These are phyloP conservation scores for Todiramphus saurophagus DNA, from an alignment of 2,113 vertebrate species.

Conservation along the genomic window DNA sequence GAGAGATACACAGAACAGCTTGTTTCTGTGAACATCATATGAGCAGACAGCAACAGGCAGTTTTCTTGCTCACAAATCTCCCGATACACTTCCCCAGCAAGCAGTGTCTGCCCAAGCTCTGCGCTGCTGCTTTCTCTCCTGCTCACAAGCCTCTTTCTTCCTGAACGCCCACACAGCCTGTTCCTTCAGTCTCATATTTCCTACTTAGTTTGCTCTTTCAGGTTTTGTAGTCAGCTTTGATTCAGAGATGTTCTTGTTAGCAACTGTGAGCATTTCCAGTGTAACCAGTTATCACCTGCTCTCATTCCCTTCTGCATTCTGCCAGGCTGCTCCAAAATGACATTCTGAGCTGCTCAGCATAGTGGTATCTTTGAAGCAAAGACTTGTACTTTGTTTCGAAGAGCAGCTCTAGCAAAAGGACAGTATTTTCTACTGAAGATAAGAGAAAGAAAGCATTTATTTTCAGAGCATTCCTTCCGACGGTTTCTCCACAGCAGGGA, in stretches of 20 bases:
- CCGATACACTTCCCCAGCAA: fast-evolving
- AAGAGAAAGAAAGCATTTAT: neutral
- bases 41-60: neutral
- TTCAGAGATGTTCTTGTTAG: neutral
- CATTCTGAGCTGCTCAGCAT: neutral
- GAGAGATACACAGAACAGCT: neutral
- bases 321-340: neutral
- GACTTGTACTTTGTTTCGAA: neutral
- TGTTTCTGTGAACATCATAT: neutral
- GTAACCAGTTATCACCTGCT: neutral
- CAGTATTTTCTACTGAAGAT: neutral
- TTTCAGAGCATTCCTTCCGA: neutral
- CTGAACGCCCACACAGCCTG: fast-evolving
- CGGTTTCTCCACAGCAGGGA: neutral
- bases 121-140: neutral
- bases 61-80: neutral
- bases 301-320: neutral
- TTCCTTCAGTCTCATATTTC: neutral
- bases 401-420: neutral
- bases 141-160: neutral
- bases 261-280: neutral
- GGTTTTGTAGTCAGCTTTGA: neutral
- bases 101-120: neutral
- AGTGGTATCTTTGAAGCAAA: neutral
- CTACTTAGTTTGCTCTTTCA: neutral